Evolutionary conservation across 2,888 invertebrate species (phyloP).

Genomic region (Julus scandinavius): DNA sequence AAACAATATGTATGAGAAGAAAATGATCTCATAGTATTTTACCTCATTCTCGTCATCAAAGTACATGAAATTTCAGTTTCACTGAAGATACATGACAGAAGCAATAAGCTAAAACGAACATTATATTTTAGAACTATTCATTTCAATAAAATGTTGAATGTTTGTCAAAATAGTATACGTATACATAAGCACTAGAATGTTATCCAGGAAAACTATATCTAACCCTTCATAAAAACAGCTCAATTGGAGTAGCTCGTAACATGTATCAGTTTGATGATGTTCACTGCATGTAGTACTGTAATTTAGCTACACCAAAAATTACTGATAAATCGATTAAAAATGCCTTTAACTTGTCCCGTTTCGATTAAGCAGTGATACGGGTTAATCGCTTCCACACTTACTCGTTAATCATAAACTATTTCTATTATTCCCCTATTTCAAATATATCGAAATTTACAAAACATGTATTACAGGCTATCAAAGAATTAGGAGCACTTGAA

Average conservation of each 20-base stretch:
- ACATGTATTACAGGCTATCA: no score
- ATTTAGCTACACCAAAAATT: not conserved
- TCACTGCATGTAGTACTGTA: not conserved
- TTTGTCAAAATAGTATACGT: not conserved
- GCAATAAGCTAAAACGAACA: no score
- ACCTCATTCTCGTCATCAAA: not conserved
- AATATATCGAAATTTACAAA: no score
- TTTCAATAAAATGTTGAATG: not conserved
- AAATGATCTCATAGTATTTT: not conserved
- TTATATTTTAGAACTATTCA: not conserved
- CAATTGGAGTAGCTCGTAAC: not conserved
- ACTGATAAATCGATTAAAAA: not conserved
- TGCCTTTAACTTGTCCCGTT: not conserved
- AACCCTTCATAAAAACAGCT: not conserved
- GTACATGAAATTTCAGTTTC: no score
- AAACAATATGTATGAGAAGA: not conserved
- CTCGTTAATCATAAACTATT: not conserved
- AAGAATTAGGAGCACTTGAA: no score
- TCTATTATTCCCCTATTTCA: not conserved
- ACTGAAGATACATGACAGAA: no score
- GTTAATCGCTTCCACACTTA: slow-evolving; percentile 34
- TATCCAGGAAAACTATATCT: not conserved
- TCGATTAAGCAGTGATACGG: not conserved
- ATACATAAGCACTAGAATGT: not conserved
- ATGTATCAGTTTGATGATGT: not conserved